Conservation (phyloP, 2,113 vertebrate species). For the Marmota monax region DNA sequence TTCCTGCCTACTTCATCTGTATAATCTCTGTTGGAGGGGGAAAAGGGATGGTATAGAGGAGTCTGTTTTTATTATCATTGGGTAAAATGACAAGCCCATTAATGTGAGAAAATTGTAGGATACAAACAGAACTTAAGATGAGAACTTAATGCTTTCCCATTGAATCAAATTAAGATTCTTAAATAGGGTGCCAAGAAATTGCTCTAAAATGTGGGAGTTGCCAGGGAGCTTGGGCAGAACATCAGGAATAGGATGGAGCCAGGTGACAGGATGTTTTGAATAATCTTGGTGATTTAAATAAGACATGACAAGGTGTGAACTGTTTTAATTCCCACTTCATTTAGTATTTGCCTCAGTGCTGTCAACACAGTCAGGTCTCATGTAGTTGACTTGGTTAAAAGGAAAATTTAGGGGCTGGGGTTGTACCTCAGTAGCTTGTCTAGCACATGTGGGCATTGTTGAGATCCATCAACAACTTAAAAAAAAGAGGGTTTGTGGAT, state of each 20-base stretch:
- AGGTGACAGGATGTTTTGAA: constrained; percentile 68
- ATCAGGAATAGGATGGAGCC: constrained; percentile 55
- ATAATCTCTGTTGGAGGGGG: neutral
- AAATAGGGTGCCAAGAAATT: constrained; percentile 43
- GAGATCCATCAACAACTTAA: no score
- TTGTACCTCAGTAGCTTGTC: no score
- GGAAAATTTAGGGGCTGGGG: neutral
- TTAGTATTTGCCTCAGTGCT: constrained; percentile 48
- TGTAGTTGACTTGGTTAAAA: constrained; percentile 63
- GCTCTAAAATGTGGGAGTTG: constrained; percentile 30
- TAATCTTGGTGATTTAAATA: constrained; percentile 74
- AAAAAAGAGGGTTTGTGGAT: no score
- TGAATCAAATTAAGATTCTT: constrained; percentile 67
- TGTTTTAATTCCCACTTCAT: constrained; percentile 73
- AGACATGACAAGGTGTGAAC: constrained; percentile 62
- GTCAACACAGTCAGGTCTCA: constrained; percentile 53
- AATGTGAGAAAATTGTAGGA: constrained; percentile 4
- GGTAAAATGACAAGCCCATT: neutral
- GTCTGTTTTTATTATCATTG: neutral
- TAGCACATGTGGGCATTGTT: no score
- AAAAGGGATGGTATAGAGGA: neutral
- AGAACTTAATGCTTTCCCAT: constrained; percentile 44
- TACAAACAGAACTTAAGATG: constrained; percentile 49
- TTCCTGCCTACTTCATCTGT: neutral
- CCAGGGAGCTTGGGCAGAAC: constrained; percentile 41